These are phyloP conservation scores for Poeciliopsis retropinna DNA, from an alignment of 2,113 vertebrate genomes.

Conservation along the genomic window DNA sequence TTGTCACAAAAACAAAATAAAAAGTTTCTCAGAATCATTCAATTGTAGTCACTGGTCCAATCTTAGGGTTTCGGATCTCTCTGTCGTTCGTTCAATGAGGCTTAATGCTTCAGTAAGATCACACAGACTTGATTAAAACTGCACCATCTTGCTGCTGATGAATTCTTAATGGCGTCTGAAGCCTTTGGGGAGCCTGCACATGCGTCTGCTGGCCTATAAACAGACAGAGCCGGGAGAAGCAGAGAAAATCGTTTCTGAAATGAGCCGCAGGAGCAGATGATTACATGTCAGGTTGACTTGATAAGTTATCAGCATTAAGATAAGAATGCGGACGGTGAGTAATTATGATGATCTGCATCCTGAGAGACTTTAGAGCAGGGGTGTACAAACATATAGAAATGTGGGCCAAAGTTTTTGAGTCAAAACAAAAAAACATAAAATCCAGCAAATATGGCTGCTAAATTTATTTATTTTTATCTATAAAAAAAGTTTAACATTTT, in stretches of 20 bases:
- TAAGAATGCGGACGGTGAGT: slow-evolving; percentile 15
- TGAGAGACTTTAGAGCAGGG: slow-evolving; percentile 13
- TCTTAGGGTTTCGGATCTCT: slow-evolving; percentile 4
- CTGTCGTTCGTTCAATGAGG: slow-evolving; percentile 37
- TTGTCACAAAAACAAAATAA: neutral
- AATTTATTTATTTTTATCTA: too few species aligned
- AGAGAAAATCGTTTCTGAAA: slow-evolving; percentile 26
- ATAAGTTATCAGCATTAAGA: slow-evolving; percentile 37
- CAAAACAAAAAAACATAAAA: too few species aligned
- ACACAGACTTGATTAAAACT: slow-evolving; percentile 74
- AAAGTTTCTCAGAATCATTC: neutral
- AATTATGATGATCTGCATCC: too few species aligned
- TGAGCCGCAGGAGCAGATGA: slow-evolving; percentile 15
- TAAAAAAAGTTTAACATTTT: too few species aligned
- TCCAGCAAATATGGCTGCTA: too few species aligned
- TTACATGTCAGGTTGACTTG: slow-evolving; percentile 24
- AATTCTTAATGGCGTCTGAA: slow-evolving; percentile 67
- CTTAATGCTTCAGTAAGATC: slow-evolving; percentile 56
- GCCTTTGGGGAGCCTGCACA: slow-evolving; percentile 49
- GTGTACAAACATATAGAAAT: too few species aligned
- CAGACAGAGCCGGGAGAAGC: slow-evolving; percentile 30
- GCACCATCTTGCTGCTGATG: slow-evolving; percentile 72
- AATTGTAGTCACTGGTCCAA: neutral
- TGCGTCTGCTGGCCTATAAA: slow-evolving; percentile 63
- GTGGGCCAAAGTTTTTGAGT: too few species aligned